phyloP scores from a whole-genome alignment of 2,888 invertebrate genomes.

The Amaurobius ferox region DNA sequence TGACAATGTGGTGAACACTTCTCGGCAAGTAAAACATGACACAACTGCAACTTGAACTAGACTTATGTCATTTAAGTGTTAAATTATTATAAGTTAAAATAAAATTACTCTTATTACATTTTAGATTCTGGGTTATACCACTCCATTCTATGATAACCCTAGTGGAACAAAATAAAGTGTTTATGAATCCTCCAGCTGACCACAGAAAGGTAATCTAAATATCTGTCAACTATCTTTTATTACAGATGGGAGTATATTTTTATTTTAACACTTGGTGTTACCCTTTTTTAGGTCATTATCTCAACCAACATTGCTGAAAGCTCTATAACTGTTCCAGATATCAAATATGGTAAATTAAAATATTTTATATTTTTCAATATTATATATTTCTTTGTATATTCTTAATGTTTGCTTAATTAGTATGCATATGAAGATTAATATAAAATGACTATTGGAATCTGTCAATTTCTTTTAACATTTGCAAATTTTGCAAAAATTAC shows the following conservation, averaged over 20 bases:
- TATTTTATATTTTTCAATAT: neutral
- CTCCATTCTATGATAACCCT: slow-evolving; percentile 85
- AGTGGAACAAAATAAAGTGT: slow-evolving; percentile 85
- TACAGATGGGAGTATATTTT: neutral
- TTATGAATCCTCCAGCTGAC: slow-evolving; percentile 82
- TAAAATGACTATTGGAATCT: no score
- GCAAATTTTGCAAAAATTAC: no score
- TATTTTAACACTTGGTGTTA: neutral
- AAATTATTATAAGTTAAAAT: no score
- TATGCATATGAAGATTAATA: no score
- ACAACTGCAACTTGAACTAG: no score
- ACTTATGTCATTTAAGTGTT: no score
- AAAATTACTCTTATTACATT: neutral
- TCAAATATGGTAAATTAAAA: slow-evolving; percentile 81
- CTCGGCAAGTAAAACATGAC: no score
- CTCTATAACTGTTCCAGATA: slow-evolving; percentile 92
- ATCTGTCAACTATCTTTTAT: slow-evolving; percentile 6
- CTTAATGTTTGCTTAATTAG: no score
- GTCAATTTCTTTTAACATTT: no score
- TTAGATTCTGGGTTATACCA: slow-evolving; percentile 76
- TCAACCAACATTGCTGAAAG: slow-evolving; percentile 95
- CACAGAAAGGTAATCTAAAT: slow-evolving; percentile 81
- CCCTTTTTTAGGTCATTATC: slow-evolving; percentile 82
- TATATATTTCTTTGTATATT: no score
- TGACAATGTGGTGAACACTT: no score